Evolutionary conservation across 2,113 vertebrate species (phyloP).

Genomic region (Phyllostomus hastatus): DNA sequence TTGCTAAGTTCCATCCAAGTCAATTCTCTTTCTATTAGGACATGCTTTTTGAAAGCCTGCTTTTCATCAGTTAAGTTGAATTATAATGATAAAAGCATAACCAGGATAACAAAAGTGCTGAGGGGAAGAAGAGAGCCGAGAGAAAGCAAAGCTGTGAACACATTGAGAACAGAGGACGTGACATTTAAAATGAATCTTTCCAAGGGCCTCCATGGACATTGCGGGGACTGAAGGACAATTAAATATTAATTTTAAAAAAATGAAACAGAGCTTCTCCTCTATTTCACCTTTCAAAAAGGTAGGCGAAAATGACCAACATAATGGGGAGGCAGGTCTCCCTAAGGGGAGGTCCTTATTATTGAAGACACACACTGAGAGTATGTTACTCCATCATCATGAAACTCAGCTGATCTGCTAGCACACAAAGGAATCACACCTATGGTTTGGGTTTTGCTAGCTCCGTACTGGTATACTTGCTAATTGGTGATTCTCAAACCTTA

Average conservation of each 20-base stretch:
- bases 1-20: background rate
- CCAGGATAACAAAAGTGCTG: background rate
- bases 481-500: background rate
- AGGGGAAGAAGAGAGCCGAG: background rate
- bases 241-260: background rate
- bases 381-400: background rate
- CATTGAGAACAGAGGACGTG: background rate
- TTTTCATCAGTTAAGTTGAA: constrained; percentile 26
- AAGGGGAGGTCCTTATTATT: background rate
- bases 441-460: background rate
- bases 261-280: background rate
- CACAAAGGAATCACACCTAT: background rate
- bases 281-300: background rate
- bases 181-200: background rate
- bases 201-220: background rate
- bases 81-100: background rate
- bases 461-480: background rate
- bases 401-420: background rate
- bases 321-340: background rate
- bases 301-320: background rate
- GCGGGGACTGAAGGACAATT: background rate
- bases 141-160: background rate
- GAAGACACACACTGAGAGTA: background rate
- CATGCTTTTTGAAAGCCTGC: background rate
- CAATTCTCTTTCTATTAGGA: background rate